Evolutionary conservation across 1,140 invertebrate species (phyloP), one percentile per base, ranked within the genome.

Genomic region (Anastrepha ludens): DNA sequence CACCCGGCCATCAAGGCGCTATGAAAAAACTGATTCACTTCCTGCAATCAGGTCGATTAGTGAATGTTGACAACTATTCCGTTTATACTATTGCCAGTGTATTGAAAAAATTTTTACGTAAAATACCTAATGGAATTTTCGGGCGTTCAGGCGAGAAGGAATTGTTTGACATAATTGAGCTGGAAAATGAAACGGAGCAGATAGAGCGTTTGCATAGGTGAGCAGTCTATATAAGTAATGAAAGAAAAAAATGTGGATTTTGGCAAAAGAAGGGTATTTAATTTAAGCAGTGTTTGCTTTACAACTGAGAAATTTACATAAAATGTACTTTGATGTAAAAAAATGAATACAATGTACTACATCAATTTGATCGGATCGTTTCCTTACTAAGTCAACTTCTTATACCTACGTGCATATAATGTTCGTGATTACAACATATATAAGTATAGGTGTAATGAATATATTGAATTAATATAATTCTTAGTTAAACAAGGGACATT

Each of bases 41-140:
- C 91, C 95, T 97, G 88, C 98, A 99, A 93, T 97, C 98, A 89
- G 99, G 99, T 15, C 96, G 98, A 88, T 95, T 99, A 89, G 97
- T 99, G n/a, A 99, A 99, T 93, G 98, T 99, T 91, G 97, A 98
- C 91, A 98, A 99, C 93, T 99, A 98, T 93, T 99, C 98, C 89
- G 98, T 99, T 86, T 99, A 99, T 94, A 99, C 99, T 62, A 98
- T 99, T 91, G 98, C 99, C 44, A 99, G 98, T 94, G 98, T 99
- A 60, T 95, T 99, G 55, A 99, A 99, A 94, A 98, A 98, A 94
- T 99, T 99, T 94, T 95, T 99, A n/a, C 95, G 98, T 87, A 99
- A 99, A 95, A 96, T 99, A 90, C 98, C 99, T 67, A 98, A 97
- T 88, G 99, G 99, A 44, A 97, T 99, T 87, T 99, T 99, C 94